Evolutionary conservation across 2,888 invertebrate genomes (phyloP).

Genomic region (Melieria omissa): DNA sequence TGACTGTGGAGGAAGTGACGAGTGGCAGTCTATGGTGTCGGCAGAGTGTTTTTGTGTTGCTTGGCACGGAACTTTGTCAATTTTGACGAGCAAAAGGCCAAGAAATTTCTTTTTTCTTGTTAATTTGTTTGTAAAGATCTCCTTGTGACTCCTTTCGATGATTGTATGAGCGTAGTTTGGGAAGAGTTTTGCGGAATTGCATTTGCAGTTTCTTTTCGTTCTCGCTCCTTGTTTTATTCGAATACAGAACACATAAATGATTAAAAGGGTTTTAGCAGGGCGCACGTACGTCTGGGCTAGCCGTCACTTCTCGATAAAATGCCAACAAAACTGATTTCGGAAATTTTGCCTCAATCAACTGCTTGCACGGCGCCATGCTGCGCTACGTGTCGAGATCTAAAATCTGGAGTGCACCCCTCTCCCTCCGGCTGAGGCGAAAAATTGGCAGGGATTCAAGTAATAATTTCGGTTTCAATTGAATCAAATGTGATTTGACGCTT

Average conservation of each 20-base stretch:
- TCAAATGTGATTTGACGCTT: conserved; percentile 54
- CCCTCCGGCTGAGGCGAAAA: conserved; percentile 44
- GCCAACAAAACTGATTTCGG: conserved; percentile 1
- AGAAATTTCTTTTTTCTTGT: neutral
- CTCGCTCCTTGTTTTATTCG: neutral
- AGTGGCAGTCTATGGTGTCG: too few relatives aligned
- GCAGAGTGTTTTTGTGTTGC: neutral
- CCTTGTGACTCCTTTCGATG: neutral
- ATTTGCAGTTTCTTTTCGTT: neutral
- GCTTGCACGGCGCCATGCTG: conserved; percentile 2
- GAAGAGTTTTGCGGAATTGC: neutral
- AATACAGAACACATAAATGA: neutral
- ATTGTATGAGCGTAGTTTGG: neutral
- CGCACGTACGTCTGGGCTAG: neutral
- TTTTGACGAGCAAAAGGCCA: conserved; percentile 3
- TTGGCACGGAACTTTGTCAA: conserved; percentile 10
- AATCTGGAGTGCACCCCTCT: conserved; percentile 57
- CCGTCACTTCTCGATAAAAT: neutral
- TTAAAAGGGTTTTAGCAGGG: conserved; percentile 19
- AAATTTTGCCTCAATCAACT: conserved; percentile 3
- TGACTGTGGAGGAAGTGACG: neutral
- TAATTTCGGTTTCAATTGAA: conserved; percentile 60
- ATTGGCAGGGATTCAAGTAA: conserved; percentile 56
- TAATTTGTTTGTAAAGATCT: conserved; percentile 11
- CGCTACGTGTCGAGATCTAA: conserved; percentile 57